Evolutionary conservation across 2,797 vertebrate genomes (phyloP), one percentile per base, ranked within the genome.

Genomic region (Pseudopleuronectes americanus): DNA sequence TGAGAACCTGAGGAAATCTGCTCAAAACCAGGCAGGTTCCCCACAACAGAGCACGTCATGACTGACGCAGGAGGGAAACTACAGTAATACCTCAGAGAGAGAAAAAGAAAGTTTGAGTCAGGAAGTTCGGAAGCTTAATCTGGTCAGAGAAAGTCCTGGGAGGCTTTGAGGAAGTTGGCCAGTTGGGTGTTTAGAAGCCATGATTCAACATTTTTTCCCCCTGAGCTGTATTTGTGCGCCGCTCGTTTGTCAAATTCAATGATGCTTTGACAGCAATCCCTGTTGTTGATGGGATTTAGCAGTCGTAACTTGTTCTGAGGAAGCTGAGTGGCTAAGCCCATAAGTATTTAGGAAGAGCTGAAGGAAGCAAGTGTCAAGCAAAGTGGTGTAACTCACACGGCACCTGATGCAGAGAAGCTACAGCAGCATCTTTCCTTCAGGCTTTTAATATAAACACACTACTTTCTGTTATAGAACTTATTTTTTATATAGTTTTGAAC

Each of bases 241-340:
- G 64, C 74, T 79, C 79, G 80, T 85, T 86, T 77, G 83, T 85
- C 74, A 79, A 68, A 81, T 76, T 76, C 77, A 63, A 45, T 68
- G 75, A 71, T 79, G 77, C 63, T 80, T 73, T 84, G 87, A 89
- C 87, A 87, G 81, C 81, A 85, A 84, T 82, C 81, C 87, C 66
- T 71, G 79, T 76, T 86, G 75, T 80, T 81, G 82, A 84, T 82
- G 81, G 89, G 90, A 92, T 89, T 91, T 86, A 80, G 78, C 79
- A 84, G 77, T 76, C 87, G 80, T 71, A 81, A 85, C 8, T 82
- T 79, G 61, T 68, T 49, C 61, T 16, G 54, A 83, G 71, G 58
- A 48, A 78, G 86, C 69, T 64, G 83, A 81, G 77, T 84, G 73
- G 80, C 83, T 87, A 90, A 92, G 79, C 71, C 63, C 41, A 33